A percentile compares a stretch with the other conserved stretches of the same genome.
These are phyloP conservation scores for Pseudobourletiella spinata DNA, from an alignment of 1,140 invertebrate species.

Conservation along the genomic window DNA sequence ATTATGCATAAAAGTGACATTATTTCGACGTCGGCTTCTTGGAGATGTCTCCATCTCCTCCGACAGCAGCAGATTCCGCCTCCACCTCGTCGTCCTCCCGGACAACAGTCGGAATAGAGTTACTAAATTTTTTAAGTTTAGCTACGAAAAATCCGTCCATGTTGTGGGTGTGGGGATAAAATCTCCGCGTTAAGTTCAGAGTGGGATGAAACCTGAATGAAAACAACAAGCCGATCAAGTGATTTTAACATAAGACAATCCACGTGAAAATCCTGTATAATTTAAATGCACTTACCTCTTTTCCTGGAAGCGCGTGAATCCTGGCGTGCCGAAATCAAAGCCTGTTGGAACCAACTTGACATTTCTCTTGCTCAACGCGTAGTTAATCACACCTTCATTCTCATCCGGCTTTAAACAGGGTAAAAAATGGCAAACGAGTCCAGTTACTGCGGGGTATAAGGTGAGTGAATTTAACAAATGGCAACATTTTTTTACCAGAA, in stretches of 20 bases:
- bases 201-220: constrained; percentile 81
- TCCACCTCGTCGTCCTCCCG: constrained; percentile 21
- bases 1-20: too few species aligned
- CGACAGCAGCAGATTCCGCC: too few species aligned
- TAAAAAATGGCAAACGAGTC: not conserved
- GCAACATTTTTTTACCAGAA: constrained; percentile 60
- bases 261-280: not conserved
- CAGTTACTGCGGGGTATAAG: not conserved
- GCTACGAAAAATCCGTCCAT: constrained; percentile 99
- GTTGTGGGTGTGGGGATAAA: constrained; percentile 97
- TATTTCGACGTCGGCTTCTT: too few species aligned
- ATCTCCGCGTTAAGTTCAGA: constrained; percentile 77
- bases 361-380: constrained; percentile 81
- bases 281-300: constrained; percentile 36
- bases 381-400: constrained; percentile 96
- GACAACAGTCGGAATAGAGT: constrained; percentile 52
- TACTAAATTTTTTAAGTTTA: constrained; percentile 94
- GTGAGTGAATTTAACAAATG: not conserved
- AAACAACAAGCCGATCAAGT: constrained; percentile 19
- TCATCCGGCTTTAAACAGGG: constrained; percentile 76
- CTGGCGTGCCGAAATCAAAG: constrained; percentile 90
- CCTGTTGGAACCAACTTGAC: constrained; percentile 91
- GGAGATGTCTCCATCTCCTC: too few species aligned
- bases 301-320: constrained; percentile 80
- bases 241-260: not conserved